These are phyloP conservation scores for Coptotermes formosanus DNA, from an alignment of 1,140 invertebrate genomes.

Conservation along the genomic window DNA sequence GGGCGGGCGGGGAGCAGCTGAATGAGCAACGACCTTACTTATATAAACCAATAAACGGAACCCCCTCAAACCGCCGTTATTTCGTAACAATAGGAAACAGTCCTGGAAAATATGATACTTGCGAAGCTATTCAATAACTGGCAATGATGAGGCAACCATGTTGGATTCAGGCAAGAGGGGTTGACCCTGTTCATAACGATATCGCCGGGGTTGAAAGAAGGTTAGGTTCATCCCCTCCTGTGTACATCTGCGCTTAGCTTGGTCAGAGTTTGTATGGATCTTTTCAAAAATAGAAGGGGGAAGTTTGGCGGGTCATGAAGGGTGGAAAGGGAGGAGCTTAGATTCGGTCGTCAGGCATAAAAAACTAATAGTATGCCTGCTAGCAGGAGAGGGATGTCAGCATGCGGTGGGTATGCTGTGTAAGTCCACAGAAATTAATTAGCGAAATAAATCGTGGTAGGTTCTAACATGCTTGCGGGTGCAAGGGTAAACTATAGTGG, in stretches of 20 bases:
- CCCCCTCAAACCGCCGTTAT: not conserved
- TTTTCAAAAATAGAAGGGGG: not conserved
- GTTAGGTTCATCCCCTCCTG: slow-evolving; percentile 8
- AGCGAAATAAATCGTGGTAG: not conserved
- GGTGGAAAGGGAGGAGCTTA: not conserved
- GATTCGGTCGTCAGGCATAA: not conserved
- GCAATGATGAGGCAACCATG: not conserved
- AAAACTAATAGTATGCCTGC: not conserved
- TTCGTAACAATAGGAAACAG: not conserved
- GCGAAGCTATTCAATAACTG: not conserved
- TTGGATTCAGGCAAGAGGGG: not conserved
- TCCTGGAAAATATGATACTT: not conserved
- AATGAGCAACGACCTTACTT: not conserved
- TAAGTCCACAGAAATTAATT: slow-evolving; percentile 6
- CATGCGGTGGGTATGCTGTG: not conserved
- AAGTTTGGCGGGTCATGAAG: not conserved
- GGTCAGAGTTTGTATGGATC: not conserved
- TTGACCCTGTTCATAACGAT: not conserved
- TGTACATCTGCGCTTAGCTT: not conserved
- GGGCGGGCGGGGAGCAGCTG: not conserved
- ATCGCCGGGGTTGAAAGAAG: not conserved
- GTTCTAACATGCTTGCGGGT: not conserved
- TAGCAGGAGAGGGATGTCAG: not conserved
- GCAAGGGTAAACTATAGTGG: not conserved
- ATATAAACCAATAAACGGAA: not conserved